Conservation (phyloP, 2,888 invertebrate genomes). For the Meganola albula region DNA sequence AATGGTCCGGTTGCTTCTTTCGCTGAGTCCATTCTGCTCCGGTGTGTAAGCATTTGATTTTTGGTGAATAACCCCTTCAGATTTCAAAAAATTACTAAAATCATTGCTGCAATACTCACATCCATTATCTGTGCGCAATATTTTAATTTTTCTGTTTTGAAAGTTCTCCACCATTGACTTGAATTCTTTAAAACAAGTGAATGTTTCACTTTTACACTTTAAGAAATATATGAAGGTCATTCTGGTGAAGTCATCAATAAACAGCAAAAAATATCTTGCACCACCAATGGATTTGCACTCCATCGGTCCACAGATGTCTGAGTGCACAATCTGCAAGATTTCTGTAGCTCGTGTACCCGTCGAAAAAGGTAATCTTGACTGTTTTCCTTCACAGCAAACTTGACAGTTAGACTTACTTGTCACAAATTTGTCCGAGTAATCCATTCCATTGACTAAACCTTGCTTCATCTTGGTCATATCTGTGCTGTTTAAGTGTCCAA, state of each 20-base stretch:
- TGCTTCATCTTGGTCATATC: too few species aligned
- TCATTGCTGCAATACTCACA: constrained; percentile 10
- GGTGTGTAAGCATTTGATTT: constrained; percentile 6
- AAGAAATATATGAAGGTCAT: constrained; percentile 14
- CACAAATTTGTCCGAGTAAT: too few species aligned
- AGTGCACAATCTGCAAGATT: too few species aligned
- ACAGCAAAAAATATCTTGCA: too few species aligned
- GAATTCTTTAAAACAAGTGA: constrained; percentile 8
- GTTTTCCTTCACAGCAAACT: too few species aligned
- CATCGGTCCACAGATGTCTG: too few species aligned
- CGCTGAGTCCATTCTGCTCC: constrained; percentile 4
- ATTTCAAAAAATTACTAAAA: constrained; percentile 14
- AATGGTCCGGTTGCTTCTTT: constrained; percentile 19
- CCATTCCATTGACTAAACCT: too few species aligned
- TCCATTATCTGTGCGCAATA: constrained; percentile 12
- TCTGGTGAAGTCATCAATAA: constrained; percentile 23
- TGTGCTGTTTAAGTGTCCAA: too few species aligned
- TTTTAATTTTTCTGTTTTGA: constrained; percentile 5
- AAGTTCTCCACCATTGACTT: constrained; percentile 9
- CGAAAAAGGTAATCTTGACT: too few species aligned
- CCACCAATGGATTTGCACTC: too few species aligned
- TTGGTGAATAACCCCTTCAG: constrained; percentile 5
- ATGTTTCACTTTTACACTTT: constrained; percentile 9
- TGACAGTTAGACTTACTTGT: too few species aligned
- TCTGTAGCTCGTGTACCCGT: too few species aligned